Evolutionary conservation across 1,140 invertebrate species (phyloP), one percentile per base, ranked within the genome.

Genomic region (Drosophila fuyamai): DNA sequence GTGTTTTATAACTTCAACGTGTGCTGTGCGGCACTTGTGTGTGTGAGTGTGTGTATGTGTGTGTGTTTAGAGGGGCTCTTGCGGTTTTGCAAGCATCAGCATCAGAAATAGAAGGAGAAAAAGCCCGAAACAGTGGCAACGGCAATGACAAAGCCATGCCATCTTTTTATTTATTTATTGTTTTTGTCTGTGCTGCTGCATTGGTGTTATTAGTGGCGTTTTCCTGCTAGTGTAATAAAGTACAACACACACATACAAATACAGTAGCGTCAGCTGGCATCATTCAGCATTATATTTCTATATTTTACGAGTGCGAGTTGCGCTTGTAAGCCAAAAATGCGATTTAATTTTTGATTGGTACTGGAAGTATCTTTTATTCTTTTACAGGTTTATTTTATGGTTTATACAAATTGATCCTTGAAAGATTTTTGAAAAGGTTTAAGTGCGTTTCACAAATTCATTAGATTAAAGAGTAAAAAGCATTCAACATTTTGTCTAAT

Each of bases 111-210:
- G 35, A 35, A 47, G 44, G n/a, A 56, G 65, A 36, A 57, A 43
- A 27, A 43, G 8, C 27, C 46, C 50, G 50, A 43, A 23, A 44
- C 29, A 27, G 18, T 54, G 63, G 79, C 79, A 82, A 76, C 76
- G 79, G 83, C 79, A 82, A 73, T 78, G 74, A 78, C 79, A 82
- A 82, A 78, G 68, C 79, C 63, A 82, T 66, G 79, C 83, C 83
- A 86, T 86, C 83, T 86, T 88, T 86, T 86, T 86, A 88, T 86
- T 86, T 86, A 88, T 86, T 86, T 88, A 86, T 86, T 88, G 83
- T 86, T 86, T 86, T 86, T 86, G 82, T 86, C 82, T 86, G 82
- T 82, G 83, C 74, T 88, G 79, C 82, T 79, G 83, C 83, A 86
- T 86, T 86, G 83, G 76, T 86, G 82, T 82, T 86, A 82, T 86